Evolutionary conservation across 2,797 vertebrate genomes (phyloP), one percentile per base, ranked within the genome.

Genomic region (Morelia viridis): DNA sequence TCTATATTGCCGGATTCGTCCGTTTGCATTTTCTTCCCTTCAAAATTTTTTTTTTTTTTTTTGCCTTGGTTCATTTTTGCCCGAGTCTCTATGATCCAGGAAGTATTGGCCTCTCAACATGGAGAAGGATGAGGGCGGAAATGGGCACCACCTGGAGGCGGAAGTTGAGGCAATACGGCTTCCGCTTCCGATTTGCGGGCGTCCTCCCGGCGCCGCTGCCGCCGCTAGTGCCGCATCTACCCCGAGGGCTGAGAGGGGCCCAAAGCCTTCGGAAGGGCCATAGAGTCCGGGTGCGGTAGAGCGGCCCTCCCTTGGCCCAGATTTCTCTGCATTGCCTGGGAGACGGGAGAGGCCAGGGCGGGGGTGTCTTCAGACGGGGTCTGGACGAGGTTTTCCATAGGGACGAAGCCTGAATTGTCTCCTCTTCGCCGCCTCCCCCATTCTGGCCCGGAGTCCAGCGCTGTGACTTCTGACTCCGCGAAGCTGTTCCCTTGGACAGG

Each of bases 121-220:
- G 57, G 91, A 65, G 61, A 60, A 85, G 31, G 61, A 50, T 76
- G 88, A 64, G 91, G 88, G 85, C 89, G 92, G 92, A 90, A 92
- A 53, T 90, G 6, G 89, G 35, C 12, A 1, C 85, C 53, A 8
- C 41, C n/a, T 56, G 57, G 58, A 87, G 87, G 65, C 65, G 92
- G 92, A 92, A 90, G 85, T 65, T 46, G 31, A 68, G 46, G 89
- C 24, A 28, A 12, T 3, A 0, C 1, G 1, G 22, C 17, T 84
- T 92, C 92, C 92, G 89, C n/a, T 90, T 92, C 89, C 92, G 65
- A 1, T 87, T 65, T 87, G 68, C n/a, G 46, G 88, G 31, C 62
- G 85, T 58, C 84, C 92, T 90, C 85, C 92, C 89, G 89, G 92
- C 68, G 85, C 89, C 13, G 13, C 56, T 9, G 26, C 68, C 71